phyloP scores from a whole-genome alignment of 2,113 vertebrate genomes.

The Nansenia antarctica region DNA sequence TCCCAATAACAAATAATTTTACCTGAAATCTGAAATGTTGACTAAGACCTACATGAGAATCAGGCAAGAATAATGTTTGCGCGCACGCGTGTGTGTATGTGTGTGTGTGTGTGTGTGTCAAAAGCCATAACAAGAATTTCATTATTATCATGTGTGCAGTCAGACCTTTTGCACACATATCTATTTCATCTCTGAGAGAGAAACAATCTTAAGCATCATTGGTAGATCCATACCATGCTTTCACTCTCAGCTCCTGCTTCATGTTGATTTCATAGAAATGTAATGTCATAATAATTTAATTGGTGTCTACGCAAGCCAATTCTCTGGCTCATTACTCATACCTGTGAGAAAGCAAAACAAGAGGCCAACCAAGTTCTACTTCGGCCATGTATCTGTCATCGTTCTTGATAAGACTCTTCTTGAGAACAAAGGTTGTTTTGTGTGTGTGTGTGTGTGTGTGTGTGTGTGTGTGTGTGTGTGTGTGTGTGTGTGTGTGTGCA shows the following conservation, averaged over 20 bases:
- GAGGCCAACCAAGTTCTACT: too few species aligned
- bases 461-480: neutral
- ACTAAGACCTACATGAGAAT: neutral
- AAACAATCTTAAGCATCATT: neutral
- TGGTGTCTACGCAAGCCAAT: neutral
- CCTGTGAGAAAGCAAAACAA: neutral
- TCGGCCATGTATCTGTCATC: neutral
- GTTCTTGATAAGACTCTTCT: neutral
- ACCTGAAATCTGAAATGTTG: too few species aligned
- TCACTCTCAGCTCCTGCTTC: neutral
- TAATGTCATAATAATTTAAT: too few species aligned
- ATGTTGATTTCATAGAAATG: neutral
- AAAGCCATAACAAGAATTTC: constrained; percentile 53
- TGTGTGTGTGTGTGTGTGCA: neutral
- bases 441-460: neutral
- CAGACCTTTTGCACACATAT: constrained; percentile 29
- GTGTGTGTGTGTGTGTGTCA: constrained; percentile 16
- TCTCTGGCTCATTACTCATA: neutral
- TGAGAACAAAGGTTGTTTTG: neutral
- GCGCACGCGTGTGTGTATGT: neutral
- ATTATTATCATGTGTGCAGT: constrained; percentile 40
- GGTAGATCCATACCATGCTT: neutral
- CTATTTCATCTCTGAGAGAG: neutral
- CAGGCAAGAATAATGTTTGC: neutral
- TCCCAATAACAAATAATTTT: neutral